phyloP scores from a whole-genome alignment of 2,797 vertebrate species.

The Bradypus variegatus region DNA sequence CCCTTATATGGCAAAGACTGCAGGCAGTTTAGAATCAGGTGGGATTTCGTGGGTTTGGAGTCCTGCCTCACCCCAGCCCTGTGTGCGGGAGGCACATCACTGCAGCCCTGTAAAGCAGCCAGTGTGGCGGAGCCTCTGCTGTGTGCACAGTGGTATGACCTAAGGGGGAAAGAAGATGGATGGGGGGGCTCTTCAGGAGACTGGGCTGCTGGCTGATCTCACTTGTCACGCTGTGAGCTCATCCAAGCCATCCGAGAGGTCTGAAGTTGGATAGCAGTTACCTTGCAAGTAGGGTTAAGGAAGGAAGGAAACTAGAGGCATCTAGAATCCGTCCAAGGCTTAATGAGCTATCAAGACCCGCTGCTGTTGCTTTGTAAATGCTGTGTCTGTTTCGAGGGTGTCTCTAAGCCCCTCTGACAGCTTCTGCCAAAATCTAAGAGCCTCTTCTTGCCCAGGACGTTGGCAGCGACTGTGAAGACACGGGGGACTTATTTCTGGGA shows the following conservation, averaged over 20 bases:
- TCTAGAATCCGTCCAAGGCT: not conserved
- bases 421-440: not conserved
- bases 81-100: not conserved
- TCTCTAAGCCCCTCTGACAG: not conserved
- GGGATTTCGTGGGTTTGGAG: not conserved
- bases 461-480: slow-evolving; percentile 82
- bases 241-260: not conserved
- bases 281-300: not conserved
- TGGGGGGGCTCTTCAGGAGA: not conserved
- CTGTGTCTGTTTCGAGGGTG: not conserved
- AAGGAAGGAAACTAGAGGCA: not conserved
- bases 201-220: not conserved
- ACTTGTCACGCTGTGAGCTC: not conserved
- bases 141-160: not conserved
- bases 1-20: not conserved
- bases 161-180: not conserved
- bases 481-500: slow-evolving; percentile 66
- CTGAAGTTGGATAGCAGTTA: not conserved
- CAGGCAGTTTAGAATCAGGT: not conserved
- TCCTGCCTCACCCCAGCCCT: not conserved
- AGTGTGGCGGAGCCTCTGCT: not conserved
- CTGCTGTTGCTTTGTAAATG: not conserved
- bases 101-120: too few relatives aligned
- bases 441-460: slow-evolving; percentile 70
- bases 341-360: not conserved